A percentile compares a stretch with the other conserved stretches of the same genome.
phyloP scores from a whole-genome alignment of 2,113 vertebrate genomes.

The Anseranas semipalmata region DNA sequence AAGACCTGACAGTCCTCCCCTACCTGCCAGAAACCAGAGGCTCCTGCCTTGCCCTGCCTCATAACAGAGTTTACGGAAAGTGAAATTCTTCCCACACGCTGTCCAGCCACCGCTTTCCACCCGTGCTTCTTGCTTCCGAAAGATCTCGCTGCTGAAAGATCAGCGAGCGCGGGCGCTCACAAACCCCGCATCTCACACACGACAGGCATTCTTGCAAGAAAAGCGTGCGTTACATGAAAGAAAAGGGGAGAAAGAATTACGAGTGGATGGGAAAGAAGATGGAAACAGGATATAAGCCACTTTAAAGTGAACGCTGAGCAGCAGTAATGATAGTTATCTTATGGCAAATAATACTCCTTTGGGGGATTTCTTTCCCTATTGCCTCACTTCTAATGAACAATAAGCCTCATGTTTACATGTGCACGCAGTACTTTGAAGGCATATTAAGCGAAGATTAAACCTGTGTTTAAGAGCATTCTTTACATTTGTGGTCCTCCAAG shows the following conservation, averaged over 20 bases:
- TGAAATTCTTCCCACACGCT: neutral
- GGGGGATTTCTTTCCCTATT: slow-evolving; percentile 8
- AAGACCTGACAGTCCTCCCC: neutral
- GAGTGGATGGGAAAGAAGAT: neutral
- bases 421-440: slow-evolving; percentile 12
- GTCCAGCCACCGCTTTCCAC: neutral
- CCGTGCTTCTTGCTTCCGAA: neutral
- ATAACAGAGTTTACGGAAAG: neutral
- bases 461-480: slow-evolving; percentile 41
- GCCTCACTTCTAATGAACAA: slow-evolving; percentile 38
- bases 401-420: slow-evolving; percentile 39
- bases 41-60: neutral
- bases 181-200: fast-evolving
- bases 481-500: slow-evolving; percentile 20
- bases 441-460: slow-evolving; percentile 42
- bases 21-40: neutral
- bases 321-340: slow-evolving; percentile 9
- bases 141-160: too few species aligned
- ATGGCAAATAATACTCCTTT: slow-evolving; percentile 34
- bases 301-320: slow-evolving; percentile 27
- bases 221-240: neutral
- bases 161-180: neutral
- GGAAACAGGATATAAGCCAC: neutral
- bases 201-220: neutral
- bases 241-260: neutral